Evolutionary conservation across 2,113 vertebrate genomes (phyloP).

Genomic region (Podarcis muralis): DNA sequence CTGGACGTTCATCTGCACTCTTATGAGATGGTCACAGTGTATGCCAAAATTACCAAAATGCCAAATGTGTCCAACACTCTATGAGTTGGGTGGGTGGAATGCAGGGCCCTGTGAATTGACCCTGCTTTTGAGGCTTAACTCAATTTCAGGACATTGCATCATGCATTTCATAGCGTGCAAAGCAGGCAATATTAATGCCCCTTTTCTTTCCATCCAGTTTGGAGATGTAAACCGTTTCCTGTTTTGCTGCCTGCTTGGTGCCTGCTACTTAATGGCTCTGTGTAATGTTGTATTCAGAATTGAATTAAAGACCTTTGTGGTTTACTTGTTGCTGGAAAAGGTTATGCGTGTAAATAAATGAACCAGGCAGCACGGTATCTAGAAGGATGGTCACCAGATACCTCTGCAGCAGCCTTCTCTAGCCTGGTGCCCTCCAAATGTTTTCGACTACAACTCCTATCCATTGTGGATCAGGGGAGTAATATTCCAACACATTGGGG

Average conservation of each 20-base stretch:
- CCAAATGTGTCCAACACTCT: no score
- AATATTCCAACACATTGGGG: no score
- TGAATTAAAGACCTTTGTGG: background rate
- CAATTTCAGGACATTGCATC: background rate
- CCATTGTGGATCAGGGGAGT: no score
- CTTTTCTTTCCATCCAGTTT: background rate
- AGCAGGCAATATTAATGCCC: background rate
- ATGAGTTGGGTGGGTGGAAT: background rate
- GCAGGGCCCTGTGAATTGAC: background rate
- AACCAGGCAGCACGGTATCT: background rate
- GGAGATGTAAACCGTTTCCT: background rate
- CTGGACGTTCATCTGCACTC: background rate
- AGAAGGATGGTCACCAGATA: constrained; percentile 5
- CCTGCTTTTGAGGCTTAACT: background rate
- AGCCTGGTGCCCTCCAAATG: no score
- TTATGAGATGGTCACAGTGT: background rate
- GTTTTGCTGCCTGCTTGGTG: background rate
- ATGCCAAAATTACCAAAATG: background rate
- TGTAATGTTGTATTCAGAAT: constrained; percentile 4
- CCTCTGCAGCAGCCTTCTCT: fast-evolving
- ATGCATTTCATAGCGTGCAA: background rate
- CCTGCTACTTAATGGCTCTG: background rate
- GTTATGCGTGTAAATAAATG: background rate
- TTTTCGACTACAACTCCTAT: background rate
- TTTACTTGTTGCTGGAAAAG: background rate